Evolutionary conservation across 2,113 vertebrate genomes (phyloP).

Genomic region (Bothrops jararaca): DNA sequence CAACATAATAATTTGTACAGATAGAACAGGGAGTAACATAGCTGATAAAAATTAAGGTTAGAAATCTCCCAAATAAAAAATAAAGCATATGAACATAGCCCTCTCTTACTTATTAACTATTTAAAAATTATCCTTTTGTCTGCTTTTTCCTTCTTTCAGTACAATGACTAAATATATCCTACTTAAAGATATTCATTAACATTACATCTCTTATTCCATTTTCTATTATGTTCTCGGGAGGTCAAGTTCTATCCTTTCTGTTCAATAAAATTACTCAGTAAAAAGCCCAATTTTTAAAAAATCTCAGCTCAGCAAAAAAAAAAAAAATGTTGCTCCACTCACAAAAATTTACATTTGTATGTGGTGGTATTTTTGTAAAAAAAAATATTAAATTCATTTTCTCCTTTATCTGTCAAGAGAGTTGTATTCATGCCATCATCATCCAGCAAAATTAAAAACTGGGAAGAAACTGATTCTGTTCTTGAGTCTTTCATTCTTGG

Average conservation of each 20-base stretch:
- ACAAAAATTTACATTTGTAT: not conserved
- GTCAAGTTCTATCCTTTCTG: not conserved
- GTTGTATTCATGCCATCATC: not conserved
- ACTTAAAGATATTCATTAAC: constrained; percentile 38
- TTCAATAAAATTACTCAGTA: not conserved
- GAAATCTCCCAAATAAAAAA: not conserved
- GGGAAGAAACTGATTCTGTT: not conserved
- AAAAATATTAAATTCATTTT: constrained; percentile 33
- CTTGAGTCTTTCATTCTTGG: not conserved
- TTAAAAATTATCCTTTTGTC: not conserved
- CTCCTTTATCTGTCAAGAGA: not conserved
- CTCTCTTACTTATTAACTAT: not conserved
- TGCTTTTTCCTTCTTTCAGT: not conserved
- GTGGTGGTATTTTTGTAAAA: not conserved
- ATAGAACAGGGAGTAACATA: not conserved
- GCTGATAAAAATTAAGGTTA: not conserved
- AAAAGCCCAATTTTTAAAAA: not conserved
- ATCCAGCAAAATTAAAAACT: not conserved
- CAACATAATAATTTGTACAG: not conserved
- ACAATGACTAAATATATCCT: constrained; percentile 13
- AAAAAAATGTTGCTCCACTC: constrained; percentile 2
- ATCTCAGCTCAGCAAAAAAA: not conserved
- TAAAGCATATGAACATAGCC: not conserved
- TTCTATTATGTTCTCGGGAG: constrained; percentile 7
- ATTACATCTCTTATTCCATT: not conserved